Evolutionary conservation across 2,113 vertebrate genomes (phyloP).

Genomic region (Malurus elegans): DNA sequence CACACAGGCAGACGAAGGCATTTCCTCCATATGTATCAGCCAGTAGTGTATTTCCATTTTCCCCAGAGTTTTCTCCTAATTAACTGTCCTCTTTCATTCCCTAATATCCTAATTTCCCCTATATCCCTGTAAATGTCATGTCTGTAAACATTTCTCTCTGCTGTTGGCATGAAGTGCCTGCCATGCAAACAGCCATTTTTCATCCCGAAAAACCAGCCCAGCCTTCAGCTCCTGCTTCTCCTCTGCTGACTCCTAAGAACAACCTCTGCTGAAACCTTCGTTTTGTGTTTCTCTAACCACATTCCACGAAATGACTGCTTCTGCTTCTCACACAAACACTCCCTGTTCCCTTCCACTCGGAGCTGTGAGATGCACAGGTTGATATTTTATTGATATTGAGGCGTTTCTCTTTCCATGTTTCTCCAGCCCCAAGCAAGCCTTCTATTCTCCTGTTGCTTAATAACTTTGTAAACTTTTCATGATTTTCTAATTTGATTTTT

Average conservation of each 20-base stretch:
- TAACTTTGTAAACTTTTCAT: not conserved
- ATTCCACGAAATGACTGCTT: accelerated
- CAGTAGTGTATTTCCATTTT: not conserved
- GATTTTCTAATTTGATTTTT: not conserved
- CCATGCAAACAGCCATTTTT: accelerated
- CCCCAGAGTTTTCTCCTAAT: not conserved
- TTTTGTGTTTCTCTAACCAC: not conserved
- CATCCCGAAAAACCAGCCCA: accelerated
- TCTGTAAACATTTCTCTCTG: not conserved
- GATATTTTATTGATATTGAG: too few species aligned
- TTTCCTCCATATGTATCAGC: not conserved
- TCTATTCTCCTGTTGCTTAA: not conserved
- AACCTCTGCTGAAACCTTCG: accelerated
- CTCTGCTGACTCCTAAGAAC: not conserved
- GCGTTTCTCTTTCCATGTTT: not conserved
- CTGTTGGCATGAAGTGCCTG: accelerated
- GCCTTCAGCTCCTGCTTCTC: accelerated
- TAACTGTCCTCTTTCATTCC: not conserved
- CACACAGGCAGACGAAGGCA: not conserved
- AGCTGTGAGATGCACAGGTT: not conserved
- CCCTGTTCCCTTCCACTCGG: not conserved
- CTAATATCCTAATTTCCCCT: not conserved
- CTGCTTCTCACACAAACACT: not conserved
- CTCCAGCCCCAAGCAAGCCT: not conserved
- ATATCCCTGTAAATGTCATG: accelerated